These are phyloP conservation scores for Argya squamiceps DNA, from an alignment of 2,797 vertebrate species.

Conservation along the genomic window DNA sequence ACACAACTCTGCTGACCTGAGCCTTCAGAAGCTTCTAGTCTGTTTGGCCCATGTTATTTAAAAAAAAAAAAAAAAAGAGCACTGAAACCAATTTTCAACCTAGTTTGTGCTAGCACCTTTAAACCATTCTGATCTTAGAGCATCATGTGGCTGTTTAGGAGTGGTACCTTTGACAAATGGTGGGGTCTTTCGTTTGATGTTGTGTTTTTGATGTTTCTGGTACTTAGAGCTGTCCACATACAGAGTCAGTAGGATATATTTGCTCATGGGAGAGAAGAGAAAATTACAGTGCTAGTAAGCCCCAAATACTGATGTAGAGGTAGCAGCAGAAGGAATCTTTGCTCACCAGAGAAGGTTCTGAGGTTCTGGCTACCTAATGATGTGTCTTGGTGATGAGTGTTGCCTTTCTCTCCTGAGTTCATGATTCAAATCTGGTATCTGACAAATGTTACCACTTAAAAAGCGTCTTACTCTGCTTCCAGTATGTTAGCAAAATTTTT, in stretches of 20 bases:
- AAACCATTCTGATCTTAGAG: not conserved
- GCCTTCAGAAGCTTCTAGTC: not conserved
- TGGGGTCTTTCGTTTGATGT: not conserved
- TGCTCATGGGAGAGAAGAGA: not conserved
- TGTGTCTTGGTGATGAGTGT: not conserved
- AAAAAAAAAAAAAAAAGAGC: fast-evolving
- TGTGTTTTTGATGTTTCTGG: not conserved
- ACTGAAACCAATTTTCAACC: not conserved
- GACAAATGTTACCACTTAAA: not conserved
- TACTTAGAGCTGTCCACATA: not conserved
- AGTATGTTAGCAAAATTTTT: not conserved
- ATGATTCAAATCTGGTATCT: not conserved
- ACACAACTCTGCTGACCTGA: not conserved
- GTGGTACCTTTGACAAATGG: not conserved
- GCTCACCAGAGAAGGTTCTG: not conserved
- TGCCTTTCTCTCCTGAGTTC: not conserved
- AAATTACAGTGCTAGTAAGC: not conserved
- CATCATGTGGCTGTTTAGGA: not conserved
- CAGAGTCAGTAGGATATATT: not conserved
- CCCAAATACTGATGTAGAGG: not conserved
- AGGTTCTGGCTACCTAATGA: not conserved
- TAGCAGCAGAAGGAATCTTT: not conserved
- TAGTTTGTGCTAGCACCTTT: not conserved
- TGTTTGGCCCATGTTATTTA: not conserved
- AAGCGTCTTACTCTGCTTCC: not conserved